Conservation (phyloP, 2,113 vertebrate genomes). For the Daphoenositta chrysoptera region DNA sequence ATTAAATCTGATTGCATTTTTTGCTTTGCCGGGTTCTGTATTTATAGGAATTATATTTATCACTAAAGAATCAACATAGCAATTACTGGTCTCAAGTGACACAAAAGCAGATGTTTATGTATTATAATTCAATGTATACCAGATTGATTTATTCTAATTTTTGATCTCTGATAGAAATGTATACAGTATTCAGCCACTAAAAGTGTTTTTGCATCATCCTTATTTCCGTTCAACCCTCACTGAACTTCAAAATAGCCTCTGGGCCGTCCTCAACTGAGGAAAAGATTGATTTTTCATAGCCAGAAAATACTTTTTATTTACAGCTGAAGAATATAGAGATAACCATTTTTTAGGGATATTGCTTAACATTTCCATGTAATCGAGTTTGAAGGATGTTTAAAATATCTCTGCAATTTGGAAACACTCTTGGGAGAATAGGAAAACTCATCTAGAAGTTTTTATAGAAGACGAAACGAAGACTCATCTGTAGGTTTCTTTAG, state of each 20-base stretch:
- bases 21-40: not conserved
- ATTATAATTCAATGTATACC: not conserved
- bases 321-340: not conserved
- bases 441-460: not conserved
- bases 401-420: not conserved
- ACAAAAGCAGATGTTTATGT: not conserved
- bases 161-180: not conserved
- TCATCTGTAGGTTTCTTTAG: not conserved
- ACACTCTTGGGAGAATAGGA: not conserved
- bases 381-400: not conserved
- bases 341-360: not conserved
- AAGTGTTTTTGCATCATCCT: not conserved
- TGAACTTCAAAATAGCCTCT: not conserved
- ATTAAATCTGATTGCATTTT: not conserved
- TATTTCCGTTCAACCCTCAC: not conserved
- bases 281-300: not conserved
- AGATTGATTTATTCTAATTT: not conserved
- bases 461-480: not conserved
- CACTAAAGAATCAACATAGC: not conserved
- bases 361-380: not conserved
- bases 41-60: not conserved
- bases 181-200: not conserved
- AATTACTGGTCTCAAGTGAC: not conserved
- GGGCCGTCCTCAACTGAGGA: not conserved
- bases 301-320: not conserved